These are phyloP conservation scores for Salpingus planirostris DNA, from an alignment of 2,888 invertebrate genomes.

Conservation along the genomic window DNA sequence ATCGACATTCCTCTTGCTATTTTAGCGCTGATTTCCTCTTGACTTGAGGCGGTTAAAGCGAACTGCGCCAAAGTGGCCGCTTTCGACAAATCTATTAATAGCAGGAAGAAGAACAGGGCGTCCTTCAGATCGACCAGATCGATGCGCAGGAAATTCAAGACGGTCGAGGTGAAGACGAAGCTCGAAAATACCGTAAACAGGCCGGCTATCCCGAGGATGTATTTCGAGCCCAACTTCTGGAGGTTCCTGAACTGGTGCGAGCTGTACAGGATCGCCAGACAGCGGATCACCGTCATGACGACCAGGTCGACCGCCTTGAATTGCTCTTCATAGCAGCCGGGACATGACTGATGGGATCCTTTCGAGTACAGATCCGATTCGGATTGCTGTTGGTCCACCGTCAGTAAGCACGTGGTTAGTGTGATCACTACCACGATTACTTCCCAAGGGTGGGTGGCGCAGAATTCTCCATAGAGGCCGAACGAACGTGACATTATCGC, in stretches of 20 bases:
- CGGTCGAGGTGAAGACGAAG: conserved; percentile 85
- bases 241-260: conserved; percentile 87
- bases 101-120: conserved; percentile 80
- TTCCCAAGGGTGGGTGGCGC: conserved; percentile 89
- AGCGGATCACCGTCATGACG: conserved; percentile 83
- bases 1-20: conserved; percentile 82
- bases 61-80: conserved; percentile 79
- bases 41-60: conserved; percentile 69
- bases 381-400: conserved; percentile 49
- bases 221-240: conserved; percentile 80
- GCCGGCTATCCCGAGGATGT: conserved; percentile 73
- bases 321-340: conserved; percentile 47
- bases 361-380: too few species aligned
- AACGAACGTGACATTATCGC: conserved; percentile 49
- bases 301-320: conserved; percentile 74
- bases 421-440: conserved; percentile 81
- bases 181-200: conserved; percentile 88
- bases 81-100: conserved; percentile 87
- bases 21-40: conserved; percentile 74
- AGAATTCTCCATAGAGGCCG: conserved; percentile 76
- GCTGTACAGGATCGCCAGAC: conserved; percentile 81
- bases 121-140: conserved; percentile 84
- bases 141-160: conserved; percentile 76
- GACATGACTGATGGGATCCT: too few species aligned
- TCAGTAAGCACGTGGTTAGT: conserved; percentile 67